These are phyloP conservation scores for Rhabdophis nuchalis DNA, from an alignment of 2,797 vertebrate species.

Conservation along the genomic window DNA sequence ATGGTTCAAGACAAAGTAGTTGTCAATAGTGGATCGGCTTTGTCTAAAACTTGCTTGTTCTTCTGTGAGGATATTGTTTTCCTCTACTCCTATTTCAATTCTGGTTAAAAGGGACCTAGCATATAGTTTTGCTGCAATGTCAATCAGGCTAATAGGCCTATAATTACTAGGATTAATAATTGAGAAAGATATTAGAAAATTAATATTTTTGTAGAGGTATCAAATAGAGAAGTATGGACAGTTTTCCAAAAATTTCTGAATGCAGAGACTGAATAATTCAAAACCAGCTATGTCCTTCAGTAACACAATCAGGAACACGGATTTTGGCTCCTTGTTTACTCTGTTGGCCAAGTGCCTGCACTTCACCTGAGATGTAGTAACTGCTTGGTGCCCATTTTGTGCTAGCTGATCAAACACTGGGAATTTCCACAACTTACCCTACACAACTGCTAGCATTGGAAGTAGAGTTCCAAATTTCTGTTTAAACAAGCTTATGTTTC, in stretches of 20 bases:
- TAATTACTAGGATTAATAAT: no score
- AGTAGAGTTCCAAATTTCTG: constrained; percentile 6
- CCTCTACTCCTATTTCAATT: no score
- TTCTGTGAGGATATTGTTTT: no score
- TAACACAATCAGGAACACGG: constrained; percentile 1
- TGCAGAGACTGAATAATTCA: neutral
- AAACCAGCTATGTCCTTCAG: constrained; percentile 8
- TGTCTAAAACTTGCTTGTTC: no score
- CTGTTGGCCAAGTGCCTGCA: constrained; percentile 42
- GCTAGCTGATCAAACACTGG: constrained; percentile 40
- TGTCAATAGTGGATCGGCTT: no score
- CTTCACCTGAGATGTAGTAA: constrained; percentile 46
- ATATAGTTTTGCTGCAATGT: no score
- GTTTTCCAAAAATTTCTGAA: neutral
- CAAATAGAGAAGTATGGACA: neutral
- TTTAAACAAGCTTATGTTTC: constrained; percentile 6
- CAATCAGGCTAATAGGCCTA: no score
- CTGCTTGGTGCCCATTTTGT: constrained; percentile 37
- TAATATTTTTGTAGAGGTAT: neutral
- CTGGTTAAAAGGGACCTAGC: no score
- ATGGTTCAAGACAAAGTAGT: no score
- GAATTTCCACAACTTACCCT: constrained; percentile 2
- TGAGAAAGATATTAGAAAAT: neutral
- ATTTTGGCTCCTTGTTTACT: constrained; percentile 33
- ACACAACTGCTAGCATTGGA: constrained; percentile 24